These are phyloP conservation scores for Oncorhynchus kisutch DNA, from an alignment of 2,113 vertebrate genomes.

Conservation along the genomic window DNA sequence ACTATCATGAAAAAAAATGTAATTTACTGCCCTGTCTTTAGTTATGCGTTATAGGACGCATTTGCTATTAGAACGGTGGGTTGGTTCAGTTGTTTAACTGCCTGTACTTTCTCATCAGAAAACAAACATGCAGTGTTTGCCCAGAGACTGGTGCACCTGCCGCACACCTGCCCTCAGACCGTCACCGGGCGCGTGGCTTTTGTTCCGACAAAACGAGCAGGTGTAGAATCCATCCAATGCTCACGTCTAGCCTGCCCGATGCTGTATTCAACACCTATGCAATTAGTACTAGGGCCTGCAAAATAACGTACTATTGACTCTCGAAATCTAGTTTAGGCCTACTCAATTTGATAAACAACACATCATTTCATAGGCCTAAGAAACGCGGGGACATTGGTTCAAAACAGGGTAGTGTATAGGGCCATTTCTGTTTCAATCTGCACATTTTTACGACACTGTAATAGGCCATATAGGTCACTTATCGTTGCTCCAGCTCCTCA, in stretches of 20 bases:
- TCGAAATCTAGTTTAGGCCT: neutral
- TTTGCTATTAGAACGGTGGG: slow-evolving; percentile 48
- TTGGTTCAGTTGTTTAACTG: slow-evolving; percentile 65
- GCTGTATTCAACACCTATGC: slow-evolving; percentile 51
- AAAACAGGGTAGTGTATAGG: neutral
- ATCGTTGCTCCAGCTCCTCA: neutral
- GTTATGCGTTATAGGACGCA: slow-evolving; percentile 40
- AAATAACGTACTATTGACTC: neutral
- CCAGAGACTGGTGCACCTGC: slow-evolving; percentile 75
- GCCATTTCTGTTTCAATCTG: neutral
- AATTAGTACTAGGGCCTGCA: slow-evolving; percentile 38
- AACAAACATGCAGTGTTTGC: slow-evolving; percentile 79
- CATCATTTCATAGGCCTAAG: too few species aligned
- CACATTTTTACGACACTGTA: neutral
- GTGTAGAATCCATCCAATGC: slow-evolving; percentile 39
- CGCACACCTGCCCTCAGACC: slow-evolving; percentile 73
- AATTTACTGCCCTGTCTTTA: slow-evolving; percentile 40
- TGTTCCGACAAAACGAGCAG: slow-evolving; percentile 58
- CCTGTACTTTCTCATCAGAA: slow-evolving; percentile 66
- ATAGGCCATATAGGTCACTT: slow-evolving; percentile 3
- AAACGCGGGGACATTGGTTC: neutral
- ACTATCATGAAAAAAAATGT: neutral
- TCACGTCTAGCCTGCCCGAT: neutral
- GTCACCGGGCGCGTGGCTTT: slow-evolving; percentile 53
- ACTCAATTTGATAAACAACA: neutral